Base-by-base conservation (phyloP, 2,113 vertebrate genomes). In the Dipodomys merriami region DNA sequence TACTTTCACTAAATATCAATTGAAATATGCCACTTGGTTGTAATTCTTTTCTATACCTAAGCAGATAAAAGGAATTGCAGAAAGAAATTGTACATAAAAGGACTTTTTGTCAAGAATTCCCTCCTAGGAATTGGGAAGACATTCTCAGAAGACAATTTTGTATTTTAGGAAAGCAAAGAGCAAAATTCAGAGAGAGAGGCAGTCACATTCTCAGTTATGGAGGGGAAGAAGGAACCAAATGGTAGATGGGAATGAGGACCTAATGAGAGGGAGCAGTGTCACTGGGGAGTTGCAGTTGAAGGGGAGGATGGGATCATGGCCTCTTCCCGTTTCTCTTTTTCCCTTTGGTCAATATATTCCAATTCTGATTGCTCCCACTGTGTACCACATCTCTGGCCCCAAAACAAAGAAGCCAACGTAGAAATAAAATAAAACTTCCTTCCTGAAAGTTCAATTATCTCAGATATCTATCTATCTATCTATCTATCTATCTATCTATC, bases 1-100 rank as follows among this genome's bases (percentile, higher is more conserved):
- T 67, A 18, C 4, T 67, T 95, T 80, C 27, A 88, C 30, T 80
- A 93, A 77, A 33, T 85, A 69, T 69, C 90, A 81, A 82, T 82
- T 79, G 65, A 76, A 73, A 23, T 5, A 49, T 57, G 29, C 6
- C 7, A 22, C 1, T 86, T 71, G 65, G 64, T 62, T 53, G 29
- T 16, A 79, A 2, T n/a, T 69, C 10, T 35, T 5, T n/a, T 72
- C 20, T 27, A 27, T 53, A 60, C n/a, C 72, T 73, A 33, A 20
- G 57, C 68, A 33, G 39, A 79, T 83, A 49, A 90, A 90, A 88
- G 33, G 46, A 8, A 78, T 13, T 85, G 13, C 19, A 74, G 49
- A 25, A 73, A 53, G 29, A 85, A 60, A 82, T 9, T 46, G 13
- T 7, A 67, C 10, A 27, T 69, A 33, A 46, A 79, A n/a, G 3